Percentiles rank a stretch among this genome's conserved stretches.
phyloP scores from a whole-genome alignment of 2,888 invertebrate species.

The Microlaimidae sp. region DNA sequence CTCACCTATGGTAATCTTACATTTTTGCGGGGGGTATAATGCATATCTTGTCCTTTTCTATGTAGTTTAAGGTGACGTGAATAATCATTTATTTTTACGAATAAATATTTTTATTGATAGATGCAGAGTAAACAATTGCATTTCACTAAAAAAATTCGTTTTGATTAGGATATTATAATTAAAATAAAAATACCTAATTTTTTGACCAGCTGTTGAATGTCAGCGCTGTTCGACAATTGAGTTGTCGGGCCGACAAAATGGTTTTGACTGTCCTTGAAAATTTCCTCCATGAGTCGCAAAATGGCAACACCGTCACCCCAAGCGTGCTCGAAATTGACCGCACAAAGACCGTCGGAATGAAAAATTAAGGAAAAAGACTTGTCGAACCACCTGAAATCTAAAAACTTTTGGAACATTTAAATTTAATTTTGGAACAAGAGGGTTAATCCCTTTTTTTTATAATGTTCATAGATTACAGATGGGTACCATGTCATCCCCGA shows the following conservation, averaged over 20 bases:
- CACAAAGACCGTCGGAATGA: conserved; percentile 62
- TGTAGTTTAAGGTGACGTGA: too few relatives aligned
- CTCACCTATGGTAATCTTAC: too few relatives aligned
- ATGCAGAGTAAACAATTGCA: conserved; percentile 42
- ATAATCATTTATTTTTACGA: conserved; percentile 49
- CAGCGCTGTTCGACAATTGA: conserved; percentile 16
- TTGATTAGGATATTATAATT: conserved; percentile 7
- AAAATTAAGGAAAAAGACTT: conserved; percentile 79
- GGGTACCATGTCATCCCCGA: too few relatives aligned
- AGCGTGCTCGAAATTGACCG: conserved; percentile 89
- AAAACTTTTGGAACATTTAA: too few relatives aligned
- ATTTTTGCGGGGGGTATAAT: too few relatives aligned
- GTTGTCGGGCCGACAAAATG: conserved; percentile 40
- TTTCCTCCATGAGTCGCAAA: conserved; percentile 68
- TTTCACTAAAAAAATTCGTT: conserved; percentile 1
- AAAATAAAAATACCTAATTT: conserved; percentile 36
- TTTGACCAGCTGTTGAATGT: conserved; percentile 22
- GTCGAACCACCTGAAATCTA: conserved; percentile 70
- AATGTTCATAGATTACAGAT: too few relatives aligned
- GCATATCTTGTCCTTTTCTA: too few relatives aligned
- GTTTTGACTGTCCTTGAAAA: conserved; percentile 43
- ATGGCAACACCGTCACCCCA: conserved; percentile 99
- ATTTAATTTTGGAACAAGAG: too few relatives aligned
- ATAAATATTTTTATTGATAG: too few relatives aligned
- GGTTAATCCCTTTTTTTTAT: too few relatives aligned